A percentile compares a stretch with the other conserved stretches of the same genome.
Conservation (phyloP, 1,140 invertebrate genomes). For the Aphelenchoides fujianensis region DNA sequence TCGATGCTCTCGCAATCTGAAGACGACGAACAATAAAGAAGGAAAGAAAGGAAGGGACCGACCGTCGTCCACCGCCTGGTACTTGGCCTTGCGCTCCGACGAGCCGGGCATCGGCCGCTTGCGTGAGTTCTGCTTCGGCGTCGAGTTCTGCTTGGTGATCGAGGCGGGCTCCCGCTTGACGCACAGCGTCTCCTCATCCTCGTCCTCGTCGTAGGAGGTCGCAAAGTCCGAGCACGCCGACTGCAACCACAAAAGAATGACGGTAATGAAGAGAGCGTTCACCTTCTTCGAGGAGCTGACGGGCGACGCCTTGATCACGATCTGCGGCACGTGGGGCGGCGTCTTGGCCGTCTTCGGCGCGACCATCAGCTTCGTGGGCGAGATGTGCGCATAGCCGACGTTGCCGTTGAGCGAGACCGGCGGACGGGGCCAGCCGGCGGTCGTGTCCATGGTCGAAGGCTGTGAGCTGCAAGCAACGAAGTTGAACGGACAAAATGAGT, state of each 20-base stretch:
- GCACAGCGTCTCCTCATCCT: background rate
- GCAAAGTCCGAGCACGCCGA: background rate
- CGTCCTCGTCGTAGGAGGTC: background rate
- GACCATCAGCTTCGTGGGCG: background rate
- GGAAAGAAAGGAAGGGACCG: background rate
- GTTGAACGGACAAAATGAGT: too few relatives aligned
- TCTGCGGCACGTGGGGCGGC: background rate
- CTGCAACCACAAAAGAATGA: too few relatives aligned
- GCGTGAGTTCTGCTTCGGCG: background rate
- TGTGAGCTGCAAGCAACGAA: too few relatives aligned
- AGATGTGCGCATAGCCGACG: background rate
- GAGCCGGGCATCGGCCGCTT: background rate
- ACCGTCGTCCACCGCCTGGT: background rate
- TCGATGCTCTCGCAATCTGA: constrained; percentile 4
- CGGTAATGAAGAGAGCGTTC: background rate
- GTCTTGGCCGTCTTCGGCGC: background rate
- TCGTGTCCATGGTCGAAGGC: background rate
- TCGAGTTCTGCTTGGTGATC: background rate
- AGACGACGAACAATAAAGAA: background rate
- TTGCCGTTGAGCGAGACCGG: background rate
- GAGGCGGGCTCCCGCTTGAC: background rate
- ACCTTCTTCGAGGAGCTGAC: background rate
- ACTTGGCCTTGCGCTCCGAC: constrained; percentile 1
- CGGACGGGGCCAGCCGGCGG: background rate
- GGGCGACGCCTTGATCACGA: background rate